A percentile compares a stretch with the other conserved stretches of the same genome.
Evolutionary conservation across 2,888 invertebrate genomes (phyloP).

Genomic region (Lagria hirta): DNA sequence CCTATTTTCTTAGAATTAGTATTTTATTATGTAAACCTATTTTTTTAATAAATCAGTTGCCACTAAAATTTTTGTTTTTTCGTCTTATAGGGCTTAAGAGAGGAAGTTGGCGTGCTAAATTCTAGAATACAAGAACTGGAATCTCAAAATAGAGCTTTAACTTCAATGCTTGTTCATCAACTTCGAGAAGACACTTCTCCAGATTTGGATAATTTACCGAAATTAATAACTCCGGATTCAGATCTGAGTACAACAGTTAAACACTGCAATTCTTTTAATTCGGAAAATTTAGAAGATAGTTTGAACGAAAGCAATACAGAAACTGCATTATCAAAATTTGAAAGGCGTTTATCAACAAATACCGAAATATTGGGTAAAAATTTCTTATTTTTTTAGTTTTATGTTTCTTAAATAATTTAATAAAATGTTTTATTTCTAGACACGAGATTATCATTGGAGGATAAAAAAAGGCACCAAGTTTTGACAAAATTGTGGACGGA

Average conservation of each 20-base stretch:
- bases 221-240: slow-evolving; percentile 57
- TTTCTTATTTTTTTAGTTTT: slow-evolving; percentile 14
- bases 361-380: slow-evolving; percentile 46
- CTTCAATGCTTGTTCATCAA: slow-evolving; percentile 68
- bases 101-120: slow-evolving; percentile 74
- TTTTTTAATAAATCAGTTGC: too few species aligned
- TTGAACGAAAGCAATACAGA: slow-evolving; percentile 30
- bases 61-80: neutral
- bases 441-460: slow-evolving; percentile 62
- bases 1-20: too few species aligned
- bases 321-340: slow-evolving; percentile 39
- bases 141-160: slow-evolving; percentile 74
- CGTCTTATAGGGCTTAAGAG: slow-evolving; percentile 67
- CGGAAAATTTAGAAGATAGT: slow-evolving; percentile 47
- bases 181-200: slow-evolving; percentile 52
- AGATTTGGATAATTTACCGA: slow-evolving; percentile 20
- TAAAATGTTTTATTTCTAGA: slow-evolving; percentile 45
- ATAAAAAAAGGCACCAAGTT: slow-evolving; percentile 65
- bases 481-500: slow-evolving; percentile 67
- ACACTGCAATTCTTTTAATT: slow-evolving; percentile 54
- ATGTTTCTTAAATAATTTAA: slow-evolving; percentile 2
- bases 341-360: slow-evolving; percentile 48
- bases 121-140: slow-evolving; percentile 76
- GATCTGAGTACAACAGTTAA: slow-evolving; percentile 30
- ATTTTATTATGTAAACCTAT: too few species aligned